These are phyloP conservation scores for Macrotis lagotis DNA, from an alignment of 2,113 vertebrate species.

Conservation along the genomic window DNA sequence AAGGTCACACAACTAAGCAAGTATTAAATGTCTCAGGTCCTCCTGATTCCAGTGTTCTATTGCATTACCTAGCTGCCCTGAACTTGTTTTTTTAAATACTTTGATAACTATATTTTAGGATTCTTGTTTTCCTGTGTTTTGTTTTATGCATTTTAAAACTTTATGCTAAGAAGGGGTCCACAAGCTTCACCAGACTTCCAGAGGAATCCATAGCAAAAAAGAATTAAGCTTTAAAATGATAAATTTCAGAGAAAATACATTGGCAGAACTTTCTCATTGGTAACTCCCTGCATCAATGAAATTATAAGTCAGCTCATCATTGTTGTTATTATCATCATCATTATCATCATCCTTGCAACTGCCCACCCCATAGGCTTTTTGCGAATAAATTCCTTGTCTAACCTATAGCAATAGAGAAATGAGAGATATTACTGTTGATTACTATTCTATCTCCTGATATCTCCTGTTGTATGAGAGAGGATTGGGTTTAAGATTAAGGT, in stretches of 20 bases:
- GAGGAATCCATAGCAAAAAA: not conserved
- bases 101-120: not conserved
- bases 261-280: not conserved
- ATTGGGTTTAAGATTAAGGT: not conserved
- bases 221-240: not conserved
- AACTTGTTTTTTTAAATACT: not conserved
- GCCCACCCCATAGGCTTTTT: not conserved
- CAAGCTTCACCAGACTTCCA: not conserved
- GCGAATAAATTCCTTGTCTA: not conserved
- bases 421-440: not conserved
- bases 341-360: not conserved
- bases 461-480: not conserved
- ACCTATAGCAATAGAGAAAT: not conserved
- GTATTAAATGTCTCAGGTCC: no score
- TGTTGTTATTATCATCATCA: no score
- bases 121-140: not conserved
- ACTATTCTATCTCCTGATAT: not conserved
- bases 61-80: no score
- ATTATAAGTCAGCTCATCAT: not conserved
- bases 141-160: not conserved
- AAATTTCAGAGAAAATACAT: not conserved
- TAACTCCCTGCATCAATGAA: not conserved
- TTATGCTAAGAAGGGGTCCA: not conserved
- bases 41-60: no score
- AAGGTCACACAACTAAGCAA: no score